Conservation (phyloP, 2,888 invertebrate genomes). For the Chrysina gloriosa region DNA sequence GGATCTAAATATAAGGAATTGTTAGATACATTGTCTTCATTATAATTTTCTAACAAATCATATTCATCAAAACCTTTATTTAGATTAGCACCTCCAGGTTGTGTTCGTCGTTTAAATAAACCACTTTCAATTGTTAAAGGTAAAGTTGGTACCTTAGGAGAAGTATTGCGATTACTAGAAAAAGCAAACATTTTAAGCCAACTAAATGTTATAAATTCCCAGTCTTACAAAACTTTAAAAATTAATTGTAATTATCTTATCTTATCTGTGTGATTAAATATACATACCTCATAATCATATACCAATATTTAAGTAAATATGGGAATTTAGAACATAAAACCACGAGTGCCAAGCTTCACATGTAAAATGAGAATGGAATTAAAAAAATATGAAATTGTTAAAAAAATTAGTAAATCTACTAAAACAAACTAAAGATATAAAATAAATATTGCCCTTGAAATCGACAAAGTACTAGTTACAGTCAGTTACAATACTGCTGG, state of each 20-base stretch:
- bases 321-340: background rate
- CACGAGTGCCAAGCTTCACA: background rate
- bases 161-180: constrained; percentile 53
- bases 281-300: too few relatives aligned
- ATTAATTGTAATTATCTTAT: constrained; percentile 25
- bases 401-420: too few relatives aligned
- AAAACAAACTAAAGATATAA: too few relatives aligned
- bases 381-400: too few relatives aligned
- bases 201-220: background rate
- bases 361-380: background rate
- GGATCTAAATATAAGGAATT: constrained; percentile 26
- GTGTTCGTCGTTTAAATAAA: constrained; percentile 56
- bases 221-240: background rate
- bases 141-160: constrained; percentile 57
- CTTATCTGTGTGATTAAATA: constrained; percentile 9
- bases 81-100: constrained; percentile 52
- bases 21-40: constrained; percentile 14
- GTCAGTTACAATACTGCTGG: too few relatives aligned
- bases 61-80: constrained; percentile 49
- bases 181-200: constrained; percentile 31
- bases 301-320: background rate
- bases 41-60: constrained; percentile 26
- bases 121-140: constrained; percentile 54
- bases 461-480: too few relatives aligned
- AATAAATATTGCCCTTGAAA: too few relatives aligned